Evolutionary conservation across 2,113 vertebrate genomes (phyloP).

Genomic region (Antechinus stuartii): DNA sequence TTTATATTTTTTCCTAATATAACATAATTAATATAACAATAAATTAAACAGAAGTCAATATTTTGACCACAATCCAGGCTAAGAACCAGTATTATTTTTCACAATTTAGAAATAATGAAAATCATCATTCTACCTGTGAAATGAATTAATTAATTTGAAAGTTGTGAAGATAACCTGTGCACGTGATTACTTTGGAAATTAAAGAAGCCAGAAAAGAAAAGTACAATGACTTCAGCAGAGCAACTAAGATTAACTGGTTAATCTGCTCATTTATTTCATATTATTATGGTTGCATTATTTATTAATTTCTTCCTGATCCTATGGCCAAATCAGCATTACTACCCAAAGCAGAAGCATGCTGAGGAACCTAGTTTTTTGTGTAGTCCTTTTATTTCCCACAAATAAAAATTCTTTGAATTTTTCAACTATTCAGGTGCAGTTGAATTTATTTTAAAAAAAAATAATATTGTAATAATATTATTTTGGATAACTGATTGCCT

Average conservation of each 20-base stretch:
- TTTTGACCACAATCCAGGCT: neutral
- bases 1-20: neutral
- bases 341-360: neutral
- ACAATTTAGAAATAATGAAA: constrained; percentile 3
- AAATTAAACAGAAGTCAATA: neutral
- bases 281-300: neutral
- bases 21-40: neutral
- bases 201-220: neutral
- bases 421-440: neutral
- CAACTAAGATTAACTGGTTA: neutral
- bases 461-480: neutral
- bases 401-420: neutral
- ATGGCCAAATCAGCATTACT: neutral
- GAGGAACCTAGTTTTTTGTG: neutral
- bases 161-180: neutral
- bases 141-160: neutral
- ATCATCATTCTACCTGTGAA: neutral
- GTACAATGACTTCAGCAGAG: neutral
- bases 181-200: neutral
- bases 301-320: neutral
- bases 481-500: neutral
- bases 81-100: neutral
- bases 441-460: neutral
- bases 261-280: neutral
- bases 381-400: neutral